phyloP scores from a whole-genome alignment of 2,113 vertebrate genomes.

The Malurus elegans region DNA sequence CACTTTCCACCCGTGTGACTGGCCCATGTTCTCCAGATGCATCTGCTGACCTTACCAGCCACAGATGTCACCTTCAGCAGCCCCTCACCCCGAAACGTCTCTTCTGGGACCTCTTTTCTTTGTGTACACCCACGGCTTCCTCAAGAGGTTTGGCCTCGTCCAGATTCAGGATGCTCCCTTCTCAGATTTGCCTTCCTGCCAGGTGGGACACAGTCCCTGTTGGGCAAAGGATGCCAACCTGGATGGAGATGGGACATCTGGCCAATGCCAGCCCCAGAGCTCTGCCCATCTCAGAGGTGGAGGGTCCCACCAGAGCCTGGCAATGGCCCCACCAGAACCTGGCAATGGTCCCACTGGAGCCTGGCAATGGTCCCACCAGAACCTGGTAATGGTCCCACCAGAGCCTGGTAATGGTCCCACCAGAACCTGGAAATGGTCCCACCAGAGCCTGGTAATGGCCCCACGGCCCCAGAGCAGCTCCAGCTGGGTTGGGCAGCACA shows the following conservation, averaged over 20 bases:
- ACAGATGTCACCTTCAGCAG: not conserved
- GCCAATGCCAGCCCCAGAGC: not conserved
- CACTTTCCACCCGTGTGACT: fast-evolving
- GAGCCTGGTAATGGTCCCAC: not conserved
- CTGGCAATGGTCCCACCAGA: too few relatives aligned
- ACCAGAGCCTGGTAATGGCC: fast-evolving
- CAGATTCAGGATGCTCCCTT: not conserved
- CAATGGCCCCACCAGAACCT: too few relatives aligned
- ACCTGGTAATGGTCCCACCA: too few relatives aligned
- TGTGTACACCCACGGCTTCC: not conserved
- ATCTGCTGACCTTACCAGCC: not conserved
- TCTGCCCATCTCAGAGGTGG: fast-evolving
- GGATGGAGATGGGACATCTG: fast-evolving
- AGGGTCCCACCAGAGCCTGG: fast-evolving
- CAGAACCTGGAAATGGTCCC: not conserved
- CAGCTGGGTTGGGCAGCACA: not conserved
- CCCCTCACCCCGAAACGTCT: not conserved
- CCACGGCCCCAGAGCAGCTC: not conserved
- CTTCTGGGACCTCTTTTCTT: not conserved
- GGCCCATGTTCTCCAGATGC: not conserved
- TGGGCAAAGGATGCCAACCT: fast-evolving
- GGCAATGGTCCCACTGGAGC: too few relatives aligned
- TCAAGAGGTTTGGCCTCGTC: not conserved
- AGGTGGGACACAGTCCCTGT: not conserved
- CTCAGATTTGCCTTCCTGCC: not conserved